Evolutionary conservation across 2,797 vertebrate species (phyloP), one percentile per base, ranked within the genome.

Genomic region (Lutjanus argentimaculatus): DNA sequence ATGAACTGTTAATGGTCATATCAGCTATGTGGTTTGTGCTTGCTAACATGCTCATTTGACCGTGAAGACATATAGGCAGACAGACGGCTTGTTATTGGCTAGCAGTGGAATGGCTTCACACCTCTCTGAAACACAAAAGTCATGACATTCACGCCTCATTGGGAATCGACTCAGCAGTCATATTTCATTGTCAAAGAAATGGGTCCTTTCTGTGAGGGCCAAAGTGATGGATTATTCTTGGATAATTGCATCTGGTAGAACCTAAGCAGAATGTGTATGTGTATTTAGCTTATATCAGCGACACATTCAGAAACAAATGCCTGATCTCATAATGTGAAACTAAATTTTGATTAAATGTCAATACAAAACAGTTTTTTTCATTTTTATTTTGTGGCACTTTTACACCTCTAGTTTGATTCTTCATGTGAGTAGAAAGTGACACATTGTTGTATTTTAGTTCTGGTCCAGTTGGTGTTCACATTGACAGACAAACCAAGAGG

Each of bases 91-190:
- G 51, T 12, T 56, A 46, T 65, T 46, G 51, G 40, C 58, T 22
- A 2, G 48, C 40, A 22, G 36, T 4, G 16, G 1, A 13, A 12
- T 3, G 6, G 61, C 21, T 59, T 30, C 22, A 21, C 61, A 13
- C 49, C 59, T 64, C 13, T 25, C 53, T 67, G 19, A 22, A n/a
- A 49, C 42, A 51, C 14, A 67, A 51, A 67, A 72, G 69, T 17
- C 66, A 70, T 70, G 75, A 64, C 75, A 64, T 77, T 77, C 59
- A 77, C 22, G 36, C 42, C 53, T 79, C 49, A 61, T 48, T 64
- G 62, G 17, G 25, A 43, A 56, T 63, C 43, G 5, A 30, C 25
- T 42, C 52, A n/a, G 40, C 64, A 16, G 46, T 52, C 63, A 46
- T 72, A 36, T 57, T 57, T 70, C 67, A 46, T 12, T 15, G 40